Evolutionary conservation across 2,888 invertebrate genomes (phyloP), one percentile per base, ranked within the genome.

Genomic region (Vesta saturnalis): DNA sequence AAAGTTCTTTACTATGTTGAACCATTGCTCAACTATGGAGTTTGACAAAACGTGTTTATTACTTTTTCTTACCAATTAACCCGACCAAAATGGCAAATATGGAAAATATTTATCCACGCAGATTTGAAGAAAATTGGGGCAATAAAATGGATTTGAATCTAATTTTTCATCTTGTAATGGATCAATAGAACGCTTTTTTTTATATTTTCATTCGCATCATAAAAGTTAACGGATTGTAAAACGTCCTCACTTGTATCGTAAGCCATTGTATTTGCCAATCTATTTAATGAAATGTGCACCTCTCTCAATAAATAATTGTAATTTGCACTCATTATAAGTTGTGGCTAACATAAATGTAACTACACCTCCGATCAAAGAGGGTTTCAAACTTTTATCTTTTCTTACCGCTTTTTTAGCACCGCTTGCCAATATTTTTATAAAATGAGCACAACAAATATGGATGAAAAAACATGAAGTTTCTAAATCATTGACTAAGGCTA

Each of bases 361-460:
- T 1, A 49, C 49, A 1, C 1, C 56, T 15, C 23, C 14, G 3
- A 23, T 30, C 8, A 56, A 30, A 56, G 60, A 19, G 14, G 1
- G 2, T 59, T 55, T 60, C 8, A 64, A 43, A 14, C 12, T 21
- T 46, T 22, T 56, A 16, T 56, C 23, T 23, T 56, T 56, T 3
- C 56, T 16, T 14, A 30, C 56, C 2, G 14, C 23, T 56, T 14
- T 35, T 23, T 22, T 56, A 15, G 56, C 56, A 23, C 23, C 56
- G 1, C n/a, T n/a, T 14, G 56, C 56, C 21, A 56, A 23, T 21
- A 56, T 56, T 56, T 56, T 56, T 1, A 10, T 56, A 30, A 56
- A 56, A 23, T 56, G 56, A 4, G 56, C 56, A 56, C 56, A 23
- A 23, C 56, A 56, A 8, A 56, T 15, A 56, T 30, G 56, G 1